Evolutionary conservation across 2,113 vertebrate genomes (phyloP).

Genomic region (Bombycilla garrulus): DNA sequence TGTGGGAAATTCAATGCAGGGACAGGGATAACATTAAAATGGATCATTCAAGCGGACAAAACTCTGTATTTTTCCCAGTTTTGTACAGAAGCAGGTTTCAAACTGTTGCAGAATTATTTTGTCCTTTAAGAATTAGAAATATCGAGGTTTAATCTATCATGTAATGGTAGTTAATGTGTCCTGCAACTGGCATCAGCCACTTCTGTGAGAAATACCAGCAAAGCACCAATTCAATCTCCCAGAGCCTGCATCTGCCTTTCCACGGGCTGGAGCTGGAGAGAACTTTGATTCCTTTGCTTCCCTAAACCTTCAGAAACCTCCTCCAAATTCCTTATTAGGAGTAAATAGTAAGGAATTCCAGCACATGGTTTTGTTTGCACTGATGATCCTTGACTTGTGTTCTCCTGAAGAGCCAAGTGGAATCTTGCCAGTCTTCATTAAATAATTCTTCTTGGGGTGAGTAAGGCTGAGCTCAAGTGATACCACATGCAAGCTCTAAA

Average conservation of each 20-base stretch:
- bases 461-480: not conserved
- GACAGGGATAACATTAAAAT: not conserved
- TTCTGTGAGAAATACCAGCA: not conserved
- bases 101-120: not conserved
- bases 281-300: not conserved
- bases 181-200: not conserved
- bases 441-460: not conserved
- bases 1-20: not conserved
- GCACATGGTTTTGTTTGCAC: not conserved
- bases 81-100: not conserved
- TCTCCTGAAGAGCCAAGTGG: not conserved
- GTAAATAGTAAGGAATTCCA: not conserved
- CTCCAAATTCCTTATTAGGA: not conserved
- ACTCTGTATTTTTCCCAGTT: accelerated
- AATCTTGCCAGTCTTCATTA: not conserved
- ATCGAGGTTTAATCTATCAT: not conserved
- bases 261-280: not conserved
- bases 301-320: not conserved
- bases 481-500: not conserved
- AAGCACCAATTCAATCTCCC: not conserved
- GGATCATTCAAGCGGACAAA: not conserved
- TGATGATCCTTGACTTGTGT: not conserved
- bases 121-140: not conserved
- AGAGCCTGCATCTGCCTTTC: not conserved
- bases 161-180: not conserved